These are phyloP conservation scores for Nycticebus coucang DNA, from an alignment of 2,113 vertebrate species.

Conservation along the genomic window DNA sequence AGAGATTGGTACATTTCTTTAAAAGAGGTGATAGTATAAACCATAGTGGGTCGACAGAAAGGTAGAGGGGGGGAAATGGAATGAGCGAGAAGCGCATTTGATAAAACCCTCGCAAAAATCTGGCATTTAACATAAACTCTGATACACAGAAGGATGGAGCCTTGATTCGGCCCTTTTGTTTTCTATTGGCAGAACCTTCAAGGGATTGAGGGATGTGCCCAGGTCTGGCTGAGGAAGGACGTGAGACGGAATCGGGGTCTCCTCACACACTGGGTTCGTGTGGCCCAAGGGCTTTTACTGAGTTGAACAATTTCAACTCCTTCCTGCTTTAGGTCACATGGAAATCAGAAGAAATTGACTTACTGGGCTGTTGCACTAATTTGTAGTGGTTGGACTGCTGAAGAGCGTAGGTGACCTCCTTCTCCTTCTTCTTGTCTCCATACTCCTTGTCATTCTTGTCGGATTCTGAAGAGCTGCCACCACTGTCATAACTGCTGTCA, in stretches of 20 bases:
- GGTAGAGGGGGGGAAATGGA: background rate
- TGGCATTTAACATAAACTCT: background rate
- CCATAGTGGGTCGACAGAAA: background rate
- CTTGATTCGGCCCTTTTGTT: background rate
- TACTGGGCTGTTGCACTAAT: constrained; percentile 92
- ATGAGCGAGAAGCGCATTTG: background rate
- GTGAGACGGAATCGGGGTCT: background rate
- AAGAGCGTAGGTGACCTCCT: constrained; percentile 90
- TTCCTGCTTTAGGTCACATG: background rate
- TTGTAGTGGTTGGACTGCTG: constrained; percentile 88
- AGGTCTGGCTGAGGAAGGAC: background rate
- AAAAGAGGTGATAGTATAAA: background rate
- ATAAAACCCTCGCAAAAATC: background rate
- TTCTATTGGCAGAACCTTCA: background rate
- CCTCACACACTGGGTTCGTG: constrained; percentile 1
- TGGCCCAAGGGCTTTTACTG: constrained; percentile 56
- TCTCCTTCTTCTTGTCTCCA: constrained; percentile 87
- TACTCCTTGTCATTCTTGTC: constrained; percentile 87
- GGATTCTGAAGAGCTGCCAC: constrained; percentile 87
- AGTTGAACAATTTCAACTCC: constrained; percentile 2
- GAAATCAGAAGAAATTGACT: constrained; percentile 69
- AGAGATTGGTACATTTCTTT: background rate
- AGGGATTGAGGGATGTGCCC: background rate
- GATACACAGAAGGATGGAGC: background rate
- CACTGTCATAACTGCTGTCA: constrained; percentile 89